These are phyloP conservation scores for Ophioninae sp. DNA, from an alignment of 2,888 invertebrate genomes.

Conservation along the genomic window DNA sequence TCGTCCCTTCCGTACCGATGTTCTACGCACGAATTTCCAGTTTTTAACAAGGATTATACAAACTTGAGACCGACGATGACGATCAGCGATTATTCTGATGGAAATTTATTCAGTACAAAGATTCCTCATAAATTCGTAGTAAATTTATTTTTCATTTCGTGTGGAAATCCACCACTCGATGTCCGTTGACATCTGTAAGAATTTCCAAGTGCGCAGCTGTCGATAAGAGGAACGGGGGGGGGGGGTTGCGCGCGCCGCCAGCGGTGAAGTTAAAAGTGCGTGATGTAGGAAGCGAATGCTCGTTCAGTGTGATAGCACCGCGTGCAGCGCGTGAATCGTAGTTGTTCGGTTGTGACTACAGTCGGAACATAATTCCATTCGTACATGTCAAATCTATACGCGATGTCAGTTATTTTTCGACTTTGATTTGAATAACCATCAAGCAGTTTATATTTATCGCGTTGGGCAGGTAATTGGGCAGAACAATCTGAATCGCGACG, in stretches of 20 bases:
- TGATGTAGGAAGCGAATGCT: neutral
- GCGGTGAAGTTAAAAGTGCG: neutral
- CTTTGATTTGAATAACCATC: slow-evolving; percentile 52
- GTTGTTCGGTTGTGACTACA: slow-evolving; percentile 13
- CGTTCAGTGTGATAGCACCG: slow-evolving; percentile 13
- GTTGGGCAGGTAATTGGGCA: slow-evolving; percentile 15
- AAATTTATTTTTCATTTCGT: neutral
- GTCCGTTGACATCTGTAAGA: neutral
- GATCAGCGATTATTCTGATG: neutral
- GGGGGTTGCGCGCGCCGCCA: neutral
- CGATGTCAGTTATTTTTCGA: slow-evolving; percentile 30
- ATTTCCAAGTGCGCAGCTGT: neutral
- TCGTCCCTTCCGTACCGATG: neutral
- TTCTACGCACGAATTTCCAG: neutral
- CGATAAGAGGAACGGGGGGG: neutral
- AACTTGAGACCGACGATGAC: neutral
- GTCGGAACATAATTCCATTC: slow-evolving; percentile 13
- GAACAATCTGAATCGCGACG: slow-evolving; percentile 7
- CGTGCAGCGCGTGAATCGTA: slow-evolving; percentile 26
- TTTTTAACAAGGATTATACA: neutral
- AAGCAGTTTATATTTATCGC: slow-evolving; percentile 37
- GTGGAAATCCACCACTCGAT: neutral
- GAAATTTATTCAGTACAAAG: neutral
- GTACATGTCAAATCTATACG: slow-evolving; percentile 49
- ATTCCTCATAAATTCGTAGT: neutral